phyloP scores from a whole-genome alignment of 1,140 invertebrate genomes.

The Brachionus manjavacas region DNA sequence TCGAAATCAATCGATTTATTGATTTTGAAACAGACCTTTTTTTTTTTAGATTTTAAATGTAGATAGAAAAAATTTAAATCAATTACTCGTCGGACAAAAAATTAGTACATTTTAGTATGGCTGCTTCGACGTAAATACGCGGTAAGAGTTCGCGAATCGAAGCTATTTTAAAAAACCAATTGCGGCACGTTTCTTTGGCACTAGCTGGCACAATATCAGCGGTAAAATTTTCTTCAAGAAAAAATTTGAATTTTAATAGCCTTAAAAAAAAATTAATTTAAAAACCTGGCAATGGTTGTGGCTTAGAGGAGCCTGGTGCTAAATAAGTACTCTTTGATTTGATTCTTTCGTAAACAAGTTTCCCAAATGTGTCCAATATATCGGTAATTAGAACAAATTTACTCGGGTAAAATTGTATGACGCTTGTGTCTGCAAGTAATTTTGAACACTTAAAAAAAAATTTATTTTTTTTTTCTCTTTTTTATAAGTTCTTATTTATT shows the following conservation, averaged over 20 bases:
- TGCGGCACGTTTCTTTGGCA: conserved; percentile 89
- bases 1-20: conserved; percentile 70
- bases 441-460: conserved; percentile 72
- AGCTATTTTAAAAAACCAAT: conserved; percentile 98
- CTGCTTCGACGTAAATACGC: conserved; percentile 86
- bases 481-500: too few species aligned
- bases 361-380: conserved; percentile 88
- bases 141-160: conserved; percentile 91
- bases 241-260: background rate
- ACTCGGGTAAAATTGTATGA: conserved; percentile 89
- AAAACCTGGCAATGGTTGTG: conserved; percentile 63
- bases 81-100: conserved; percentile 69
- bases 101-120: conserved; percentile 81
- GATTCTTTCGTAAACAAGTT: conserved; percentile 79
- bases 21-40: conserved; percentile 69
- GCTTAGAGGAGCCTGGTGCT: conserved; percentile 59
- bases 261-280: conserved; percentile 35
- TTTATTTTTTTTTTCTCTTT: too few species aligned
- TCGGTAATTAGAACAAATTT: conserved; percentile 94
- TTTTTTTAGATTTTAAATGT: background rate
- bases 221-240: conserved; percentile 55
- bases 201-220: conserved; percentile 73
- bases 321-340: conserved; percentile 68
- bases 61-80: background rate
- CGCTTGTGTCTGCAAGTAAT: conserved; percentile 77